These are phyloP conservation scores for Drosophila gaucha DNA, from an alignment of 2,888 invertebrate genomes.

Conservation along the genomic window DNA sequence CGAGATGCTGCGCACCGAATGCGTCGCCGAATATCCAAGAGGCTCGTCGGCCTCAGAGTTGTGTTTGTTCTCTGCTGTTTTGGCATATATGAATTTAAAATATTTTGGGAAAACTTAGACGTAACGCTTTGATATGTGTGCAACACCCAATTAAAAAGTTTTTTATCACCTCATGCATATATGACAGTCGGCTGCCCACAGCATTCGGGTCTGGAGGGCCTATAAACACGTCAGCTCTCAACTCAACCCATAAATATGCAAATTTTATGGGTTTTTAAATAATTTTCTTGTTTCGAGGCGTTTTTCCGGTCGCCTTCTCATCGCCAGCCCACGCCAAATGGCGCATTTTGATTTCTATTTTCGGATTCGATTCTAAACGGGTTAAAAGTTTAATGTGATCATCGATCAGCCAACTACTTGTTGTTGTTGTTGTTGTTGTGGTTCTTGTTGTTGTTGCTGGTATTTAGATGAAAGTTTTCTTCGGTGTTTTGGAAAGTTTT, in stretches of 20 bases:
- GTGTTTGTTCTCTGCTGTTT: constrained; percentile 32
- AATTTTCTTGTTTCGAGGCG: constrained; percentile 61
- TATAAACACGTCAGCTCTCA: constrained; percentile 72
- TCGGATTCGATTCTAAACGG: constrained; percentile 62
- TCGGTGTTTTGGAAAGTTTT: constrained; percentile 56
- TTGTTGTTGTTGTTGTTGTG: constrained; percentile 15
- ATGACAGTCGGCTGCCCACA: constrained; percentile 64
- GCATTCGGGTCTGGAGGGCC: constrained; percentile 44
- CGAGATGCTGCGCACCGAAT: constrained; percentile 7
- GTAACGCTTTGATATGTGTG: constrained; percentile 31
- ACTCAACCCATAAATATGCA: constrained; percentile 72
- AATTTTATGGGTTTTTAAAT: constrained; percentile 76
- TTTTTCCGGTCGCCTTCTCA: constrained; percentile 58
- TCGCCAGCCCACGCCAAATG: constrained; percentile 59
- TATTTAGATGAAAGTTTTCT: constrained; percentile 50
- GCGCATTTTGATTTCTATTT: constrained; percentile 53
- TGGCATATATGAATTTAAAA: constrained; percentile 51
- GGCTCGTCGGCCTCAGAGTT: constrained; percentile 4
- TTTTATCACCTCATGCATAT: constrained; percentile 73
- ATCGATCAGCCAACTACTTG: constrained; percentile 63
- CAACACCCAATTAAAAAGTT: constrained; percentile 77
- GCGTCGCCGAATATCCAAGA: constrained; percentile 5
- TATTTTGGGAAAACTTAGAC: constrained; percentile 48
- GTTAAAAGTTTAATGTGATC: constrained; percentile 67
- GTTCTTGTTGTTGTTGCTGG: constrained; percentile 14